Evolutionary conservation across 1,140 invertebrate genomes (phyloP), one percentile per base, ranked within the genome.

Genomic region (Drosophila yakuba): DNA sequence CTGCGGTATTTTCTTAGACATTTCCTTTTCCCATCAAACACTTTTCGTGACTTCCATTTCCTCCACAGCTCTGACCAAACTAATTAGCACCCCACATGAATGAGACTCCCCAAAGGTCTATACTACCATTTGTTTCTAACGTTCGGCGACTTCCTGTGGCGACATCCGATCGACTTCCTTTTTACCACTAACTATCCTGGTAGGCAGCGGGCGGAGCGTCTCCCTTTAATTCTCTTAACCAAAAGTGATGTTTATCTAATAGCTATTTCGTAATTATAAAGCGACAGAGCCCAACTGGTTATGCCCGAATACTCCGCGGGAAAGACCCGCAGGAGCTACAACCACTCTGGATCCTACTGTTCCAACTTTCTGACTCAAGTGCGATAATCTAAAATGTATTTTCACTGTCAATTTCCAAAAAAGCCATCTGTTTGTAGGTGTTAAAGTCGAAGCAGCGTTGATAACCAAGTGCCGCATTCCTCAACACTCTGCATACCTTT

Each of bases 351-450:
- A 41, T 57, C 51, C 67, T 69, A 69, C 67, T 41, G 51, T 48
- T 50, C 35, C 56, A 20, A 11, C 32, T 32, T 48, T 47, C 28
- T n/a, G 28, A 66, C 61, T 66, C 60, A 66, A 81, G 78, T 78
- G 60, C 57, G 82, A 85, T 86, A 86, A 86, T 85, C 82, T 85
- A 85, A 83, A 86, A 79, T 85, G 74, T 64, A 81, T 80, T 85
- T 85, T 78, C 69, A 85, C 67, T 68, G 48, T 66, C 61, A 32
- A 58, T 62, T 57, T 77, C 54, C 17, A 35, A 28, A 5, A 23
- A 63, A 80, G 32, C 32, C 32, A 32, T 32, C 32, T 32, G 72
- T 38, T 52, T 8, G 54, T 88, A 83, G 72, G 83, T 88, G 83
- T 82, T 71, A 68, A 81, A 78, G 52, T 62, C 15, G 32, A 57